Percentiles rank a stretch among this genome's conserved stretches.
Conservation (phyloP, 1,140 invertebrate species). For the Heliconius hermathena region DNA sequence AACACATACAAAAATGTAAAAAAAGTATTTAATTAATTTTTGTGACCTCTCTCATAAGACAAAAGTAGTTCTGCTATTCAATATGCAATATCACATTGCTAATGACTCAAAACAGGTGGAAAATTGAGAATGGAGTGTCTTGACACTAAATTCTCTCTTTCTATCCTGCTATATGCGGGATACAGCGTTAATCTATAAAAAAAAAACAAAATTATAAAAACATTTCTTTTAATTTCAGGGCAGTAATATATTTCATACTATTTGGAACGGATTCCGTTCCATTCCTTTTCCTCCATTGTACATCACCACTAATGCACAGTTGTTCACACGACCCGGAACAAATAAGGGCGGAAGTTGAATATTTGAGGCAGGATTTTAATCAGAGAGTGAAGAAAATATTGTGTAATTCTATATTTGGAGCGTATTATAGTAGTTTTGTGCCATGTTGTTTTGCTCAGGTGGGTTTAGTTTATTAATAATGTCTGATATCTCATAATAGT, state of each 20-base stretch:
- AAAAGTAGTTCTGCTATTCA: not conserved
- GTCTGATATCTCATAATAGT: too few species aligned
- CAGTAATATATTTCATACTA: constrained; percentile 92
- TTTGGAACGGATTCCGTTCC: constrained; percentile 89
- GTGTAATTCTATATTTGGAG: constrained; percentile 93
- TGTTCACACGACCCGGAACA: constrained; percentile 86
- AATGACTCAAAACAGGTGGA: too few species aligned
- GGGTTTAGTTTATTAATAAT: not conserved
- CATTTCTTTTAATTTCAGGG: constrained; percentile 77
- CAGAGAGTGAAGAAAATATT: constrained; percentile 93
- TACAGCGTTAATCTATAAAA: not conserved
- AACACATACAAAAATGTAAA: too few species aligned
- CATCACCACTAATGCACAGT: constrained; percentile 84
- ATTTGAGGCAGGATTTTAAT: constrained; percentile 93
- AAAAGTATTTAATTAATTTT: too few species aligned
- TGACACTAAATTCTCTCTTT: not conserved
- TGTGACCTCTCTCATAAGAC: too few species aligned
- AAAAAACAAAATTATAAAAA: not conserved
- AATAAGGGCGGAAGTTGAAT: constrained; percentile 93
- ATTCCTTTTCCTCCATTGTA: constrained; percentile 85
- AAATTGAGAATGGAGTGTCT: not conserved
- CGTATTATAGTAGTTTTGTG: constrained; percentile 95
- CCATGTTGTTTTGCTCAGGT: constrained; percentile 95
- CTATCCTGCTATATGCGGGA: not conserved
- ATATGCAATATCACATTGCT: not conserved